Percentiles rank a stretch among this genome's conserved stretches.
Conservation (phyloP, 2,888 invertebrate genomes). For the Synergus laeviventris region DNA sequence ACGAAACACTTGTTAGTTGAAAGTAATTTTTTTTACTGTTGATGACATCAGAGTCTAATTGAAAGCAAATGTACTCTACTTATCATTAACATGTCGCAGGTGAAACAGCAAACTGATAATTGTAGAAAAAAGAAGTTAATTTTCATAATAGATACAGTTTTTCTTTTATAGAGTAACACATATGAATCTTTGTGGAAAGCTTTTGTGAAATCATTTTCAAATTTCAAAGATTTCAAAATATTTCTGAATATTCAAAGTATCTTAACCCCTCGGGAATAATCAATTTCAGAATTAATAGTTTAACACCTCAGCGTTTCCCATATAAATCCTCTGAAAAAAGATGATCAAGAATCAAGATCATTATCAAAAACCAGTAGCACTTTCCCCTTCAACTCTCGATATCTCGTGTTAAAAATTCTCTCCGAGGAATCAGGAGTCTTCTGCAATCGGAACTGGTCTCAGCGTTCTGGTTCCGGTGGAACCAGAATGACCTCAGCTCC, state of each 20-base stretch:
- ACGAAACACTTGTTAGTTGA: not conserved
- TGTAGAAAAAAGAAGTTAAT: not conserved
- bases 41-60: not conserved
- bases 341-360: not conserved
- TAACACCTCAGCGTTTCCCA: not conserved
- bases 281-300: no score
- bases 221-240: no score
- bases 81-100: not conserved
- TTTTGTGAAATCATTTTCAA: no score
- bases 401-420: constrained; percentile 14
- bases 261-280: no score
- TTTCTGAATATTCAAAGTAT: no score
- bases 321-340: not conserved
- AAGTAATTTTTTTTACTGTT: constrained; percentile 4
- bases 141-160: not conserved
- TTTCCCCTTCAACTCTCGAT: constrained; percentile 12
- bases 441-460: not conserved
- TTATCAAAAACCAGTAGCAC: constrained; percentile 31
- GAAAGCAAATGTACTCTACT: not conserved
- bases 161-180: not conserved
- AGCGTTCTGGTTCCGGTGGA: constrained; percentile 5
- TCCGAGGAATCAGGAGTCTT: not conserved
- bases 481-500: constrained; percentile 2
- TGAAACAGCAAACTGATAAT: not conserved
- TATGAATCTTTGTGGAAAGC: no score